Conservation (phyloP, 2,797 vertebrate genomes). For the Cheirogaleus major region DNA sequence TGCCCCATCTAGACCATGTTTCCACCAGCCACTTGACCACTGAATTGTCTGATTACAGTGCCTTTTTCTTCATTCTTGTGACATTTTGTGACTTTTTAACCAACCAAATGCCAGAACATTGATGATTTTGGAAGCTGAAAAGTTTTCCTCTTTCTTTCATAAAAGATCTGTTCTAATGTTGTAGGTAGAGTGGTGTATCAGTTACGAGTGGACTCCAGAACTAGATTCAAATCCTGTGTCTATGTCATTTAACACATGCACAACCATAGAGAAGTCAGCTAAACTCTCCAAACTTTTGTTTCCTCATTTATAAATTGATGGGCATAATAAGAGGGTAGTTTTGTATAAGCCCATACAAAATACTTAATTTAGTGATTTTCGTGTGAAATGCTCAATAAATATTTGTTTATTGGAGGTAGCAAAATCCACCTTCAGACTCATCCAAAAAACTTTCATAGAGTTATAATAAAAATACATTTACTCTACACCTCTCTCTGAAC, state of each 20-base stretch:
- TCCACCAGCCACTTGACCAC: not conserved
- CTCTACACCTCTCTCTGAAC: not conserved
- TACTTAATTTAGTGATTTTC: not conserved
- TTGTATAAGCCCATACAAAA: not conserved
- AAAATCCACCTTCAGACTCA: not conserved
- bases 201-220: not conserved
- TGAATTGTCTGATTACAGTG: not conserved
- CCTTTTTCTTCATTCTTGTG: not conserved
- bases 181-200: not conserved
- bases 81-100: conserved; percentile 34
- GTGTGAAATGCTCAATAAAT: not conserved
- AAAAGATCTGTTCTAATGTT: conserved; percentile 4
- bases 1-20: not conserved
- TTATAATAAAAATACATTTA: not conserved
- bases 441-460: not conserved
- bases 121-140: not conserved
- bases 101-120: not conserved
- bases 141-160: not conserved
- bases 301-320: not conserved
- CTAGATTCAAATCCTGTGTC: conserved; percentile 1
- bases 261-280: not conserved
- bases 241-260: not conserved
- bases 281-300: conserved; percentile 2
- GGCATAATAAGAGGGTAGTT: not conserved
- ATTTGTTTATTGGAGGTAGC: not conserved